Percentiles rank a stretch among this genome's conserved stretches.
Evolutionary conservation across 53 echinoderm and acorn worm species (phyloP).

Genomic region (Paracentrotus lividus): DNA sequence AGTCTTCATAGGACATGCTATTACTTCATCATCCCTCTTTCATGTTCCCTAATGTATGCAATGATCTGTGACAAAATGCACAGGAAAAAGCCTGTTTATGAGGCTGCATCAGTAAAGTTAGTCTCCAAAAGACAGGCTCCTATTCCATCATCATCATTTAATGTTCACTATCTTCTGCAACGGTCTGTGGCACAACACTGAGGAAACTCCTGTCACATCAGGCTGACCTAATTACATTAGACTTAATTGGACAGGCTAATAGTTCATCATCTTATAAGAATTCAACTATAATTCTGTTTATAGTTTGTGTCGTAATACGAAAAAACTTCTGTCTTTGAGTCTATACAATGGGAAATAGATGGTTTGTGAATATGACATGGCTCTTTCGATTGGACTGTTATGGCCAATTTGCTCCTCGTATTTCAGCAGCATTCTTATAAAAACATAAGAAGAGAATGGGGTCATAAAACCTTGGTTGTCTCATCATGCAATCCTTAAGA

Average conservation of each 20-base stretch:
- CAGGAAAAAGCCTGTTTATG: slow-evolving; percentile 2
- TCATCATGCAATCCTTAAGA: background rate
- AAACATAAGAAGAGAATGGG: background rate
- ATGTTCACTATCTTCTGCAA: background rate
- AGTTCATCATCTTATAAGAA: background rate
- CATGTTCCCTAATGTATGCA: slow-evolving; percentile 28
- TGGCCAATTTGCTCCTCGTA: slow-evolving; percentile 36
- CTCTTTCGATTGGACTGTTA: slow-evolving; percentile 47
- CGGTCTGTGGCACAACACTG: background rate
- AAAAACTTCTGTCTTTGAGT: background rate
- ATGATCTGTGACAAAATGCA: background rate
- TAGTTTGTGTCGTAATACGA: background rate
- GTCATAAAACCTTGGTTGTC: background rate
- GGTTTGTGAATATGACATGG: slow-evolving; percentile 4
- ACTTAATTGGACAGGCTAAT: background rate
- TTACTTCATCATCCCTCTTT: background rate
- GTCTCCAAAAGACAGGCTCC: background rate
- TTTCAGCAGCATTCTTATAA: background rate
- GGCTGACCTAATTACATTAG: background rate
- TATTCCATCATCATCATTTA: slow-evolving; percentile 8
- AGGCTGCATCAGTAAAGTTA: background rate
- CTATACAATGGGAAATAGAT: slow-evolving; percentile 41
- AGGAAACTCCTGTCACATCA: background rate
- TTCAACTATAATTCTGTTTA: background rate
- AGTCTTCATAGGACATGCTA: slow-evolving; percentile 64